phyloP scores from a whole-genome alignment of 2,888 invertebrate genomes.

The Drosophila subquinaria region DNA sequence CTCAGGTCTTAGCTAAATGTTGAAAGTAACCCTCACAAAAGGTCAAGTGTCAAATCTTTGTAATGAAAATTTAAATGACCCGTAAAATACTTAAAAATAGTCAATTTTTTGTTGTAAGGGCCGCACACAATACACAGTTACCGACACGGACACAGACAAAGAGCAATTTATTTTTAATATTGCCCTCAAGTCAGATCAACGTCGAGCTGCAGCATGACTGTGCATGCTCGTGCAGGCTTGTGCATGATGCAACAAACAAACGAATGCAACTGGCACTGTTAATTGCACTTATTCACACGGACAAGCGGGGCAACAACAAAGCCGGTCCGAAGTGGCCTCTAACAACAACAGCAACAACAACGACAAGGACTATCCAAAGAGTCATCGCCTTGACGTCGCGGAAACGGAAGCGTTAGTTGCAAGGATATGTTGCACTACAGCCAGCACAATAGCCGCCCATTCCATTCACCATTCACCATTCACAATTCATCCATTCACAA shows the following conservation, averaged over 20 bases:
- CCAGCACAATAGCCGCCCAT: conserved; percentile 53
- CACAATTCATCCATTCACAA: conserved; percentile 38
- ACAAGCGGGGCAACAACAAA: conserved; percentile 59
- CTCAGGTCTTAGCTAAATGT: conserved; percentile 13
- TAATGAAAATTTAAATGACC: conserved; percentile 1
- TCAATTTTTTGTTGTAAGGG: conserved; percentile 2
- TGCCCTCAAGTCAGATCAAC: conserved; percentile 56
- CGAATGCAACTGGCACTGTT: conserved; percentile 68
- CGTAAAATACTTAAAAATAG: background rate
- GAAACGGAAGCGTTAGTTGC: conserved; percentile 81
- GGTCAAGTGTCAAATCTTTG: background rate
- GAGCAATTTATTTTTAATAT: conserved; percentile 69
- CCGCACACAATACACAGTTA: conserved; percentile 32
- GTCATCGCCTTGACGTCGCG: conserved; percentile 68
- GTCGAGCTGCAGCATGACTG: conserved; percentile 11
- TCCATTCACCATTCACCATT: conserved; percentile 46
- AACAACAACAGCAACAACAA: conserved; percentile 36
- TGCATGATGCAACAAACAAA: conserved; percentile 45
- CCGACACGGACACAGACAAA: conserved; percentile 45
- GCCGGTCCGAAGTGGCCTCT: conserved; percentile 61
- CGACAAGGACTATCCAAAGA: conserved; percentile 38
- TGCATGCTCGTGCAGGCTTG: conserved; percentile 6
- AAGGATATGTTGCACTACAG: conserved; percentile 74
- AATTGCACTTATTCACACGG: conserved; percentile 79
- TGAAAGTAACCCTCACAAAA: background rate